Percentiles rank a stretch among this genome's conserved stretches.
Evolutionary conservation across 1,140 invertebrate species (phyloP).

Genomic region (Vanessa tameamea): DNA sequence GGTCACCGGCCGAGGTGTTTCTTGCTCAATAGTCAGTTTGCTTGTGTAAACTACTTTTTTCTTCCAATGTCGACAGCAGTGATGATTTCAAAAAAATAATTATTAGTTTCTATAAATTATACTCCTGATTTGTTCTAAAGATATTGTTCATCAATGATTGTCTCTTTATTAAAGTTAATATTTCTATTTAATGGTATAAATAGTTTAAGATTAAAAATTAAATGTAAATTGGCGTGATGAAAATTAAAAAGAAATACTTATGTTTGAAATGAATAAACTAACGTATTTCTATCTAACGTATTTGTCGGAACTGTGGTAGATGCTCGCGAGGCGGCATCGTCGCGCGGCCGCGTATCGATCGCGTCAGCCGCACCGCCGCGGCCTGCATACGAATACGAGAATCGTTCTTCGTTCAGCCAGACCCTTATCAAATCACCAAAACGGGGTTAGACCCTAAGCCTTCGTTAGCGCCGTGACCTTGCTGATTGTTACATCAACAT

Average conservation of each 20-base stretch:
- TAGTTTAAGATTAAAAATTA: too few relatives aligned
- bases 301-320: slow-evolving; percentile 54
- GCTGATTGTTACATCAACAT: slow-evolving; percentile 53
- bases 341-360: slow-evolving; percentile 78
- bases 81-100: slow-evolving; percentile 55
- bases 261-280: slow-evolving; percentile 39
- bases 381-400: slow-evolving; percentile 75
- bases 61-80: slow-evolving; percentile 42
- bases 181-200: too few relatives aligned
- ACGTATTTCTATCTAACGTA: slow-evolving; percentile 46
- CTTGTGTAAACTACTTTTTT: slow-evolving; percentile 50
- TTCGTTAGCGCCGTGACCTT: slow-evolving; percentile 65
- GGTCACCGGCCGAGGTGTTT: slow-evolving; percentile 58
- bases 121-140: slow-evolving; percentile 19
- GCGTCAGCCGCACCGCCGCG: slow-evolving; percentile 62
- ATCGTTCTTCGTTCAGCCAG: slow-evolving; percentile 67
- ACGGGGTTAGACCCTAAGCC: slow-evolving; percentile 60
- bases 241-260: not conserved
- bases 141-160: slow-evolving; percentile 22
- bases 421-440: slow-evolving; percentile 67
- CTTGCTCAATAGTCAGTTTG: slow-evolving; percentile 49
- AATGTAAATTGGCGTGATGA: not conserved
- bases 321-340: slow-evolving; percentile 60
- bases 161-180: too few relatives aligned
- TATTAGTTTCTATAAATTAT: slow-evolving; percentile 33